These are phyloP conservation scores for Perizoma flavofasciatum DNA, from an alignment of 2,888 invertebrate genomes.

Conservation along the genomic window DNA sequence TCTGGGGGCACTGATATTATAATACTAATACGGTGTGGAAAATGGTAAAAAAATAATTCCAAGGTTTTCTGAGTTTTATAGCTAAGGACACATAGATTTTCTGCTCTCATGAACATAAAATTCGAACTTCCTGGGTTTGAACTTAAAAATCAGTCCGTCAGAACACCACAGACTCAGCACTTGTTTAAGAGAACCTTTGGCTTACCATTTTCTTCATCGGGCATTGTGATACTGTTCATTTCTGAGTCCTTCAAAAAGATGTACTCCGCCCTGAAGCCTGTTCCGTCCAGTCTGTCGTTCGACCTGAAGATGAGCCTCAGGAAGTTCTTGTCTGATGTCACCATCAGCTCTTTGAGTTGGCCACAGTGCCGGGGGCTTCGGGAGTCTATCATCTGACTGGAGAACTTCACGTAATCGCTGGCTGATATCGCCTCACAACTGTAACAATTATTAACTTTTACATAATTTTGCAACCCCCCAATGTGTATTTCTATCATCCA, in stretches of 20 bases:
- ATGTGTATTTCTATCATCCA: too few species aligned
- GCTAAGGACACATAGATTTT: too few species aligned
- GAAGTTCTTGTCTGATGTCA: constrained; percentile 94
- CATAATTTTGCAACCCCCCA: too few species aligned
- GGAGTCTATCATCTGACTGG: constrained; percentile 94
- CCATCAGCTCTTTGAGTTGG: constrained; percentile 88
- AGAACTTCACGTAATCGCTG: constrained; percentile 98
- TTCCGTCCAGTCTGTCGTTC: constrained; percentile 96
- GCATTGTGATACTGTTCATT: constrained; percentile 73
- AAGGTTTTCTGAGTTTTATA: too few species aligned
- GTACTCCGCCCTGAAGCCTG: constrained; percentile 96
- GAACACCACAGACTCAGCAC: too few species aligned
- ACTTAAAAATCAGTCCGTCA: too few species aligned
- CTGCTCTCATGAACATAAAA: too few species aligned
- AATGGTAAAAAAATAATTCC: too few species aligned
- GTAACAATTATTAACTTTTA: constrained; percentile 36
- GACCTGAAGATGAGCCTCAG: constrained; percentile 97
- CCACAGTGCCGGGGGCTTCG: constrained; percentile 94
- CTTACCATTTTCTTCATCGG: constrained; percentile 61
- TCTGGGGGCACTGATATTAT: too few species aligned
- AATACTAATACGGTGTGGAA: too few species aligned
- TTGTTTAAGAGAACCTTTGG: background rate
- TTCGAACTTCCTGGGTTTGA: too few species aligned
- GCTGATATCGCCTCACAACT: constrained; percentile 96
- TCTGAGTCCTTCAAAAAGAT: constrained; percentile 90